Percentiles rank a stretch among this genome's conserved stretches.
phyloP scores from a whole-genome alignment of 2,797 vertebrate species.

The Sebastes matsubarae region DNA sequence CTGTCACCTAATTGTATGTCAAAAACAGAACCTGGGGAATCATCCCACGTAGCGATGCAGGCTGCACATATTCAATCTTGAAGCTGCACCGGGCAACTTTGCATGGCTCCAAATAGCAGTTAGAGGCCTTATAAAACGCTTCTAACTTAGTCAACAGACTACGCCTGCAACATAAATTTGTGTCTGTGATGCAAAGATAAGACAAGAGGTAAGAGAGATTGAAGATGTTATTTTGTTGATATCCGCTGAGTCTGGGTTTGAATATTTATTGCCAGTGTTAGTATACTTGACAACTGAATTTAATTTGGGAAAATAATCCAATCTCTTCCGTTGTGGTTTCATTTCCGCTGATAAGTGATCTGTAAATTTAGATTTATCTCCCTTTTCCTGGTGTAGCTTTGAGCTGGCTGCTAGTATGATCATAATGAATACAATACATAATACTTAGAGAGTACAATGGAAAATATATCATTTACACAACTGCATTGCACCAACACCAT shows the following conservation, averaged over 20 bases:
- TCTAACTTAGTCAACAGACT: constrained; percentile 21
- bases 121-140: not conserved
- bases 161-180: not conserved
- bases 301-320: constrained; percentile 61
- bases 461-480: not conserved
- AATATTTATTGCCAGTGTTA: constrained; percentile 39
- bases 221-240: not conserved
- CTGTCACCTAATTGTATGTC: constrained; percentile 63
- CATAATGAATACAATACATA: constrained; percentile 1
- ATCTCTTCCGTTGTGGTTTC: constrained; percentile 42
- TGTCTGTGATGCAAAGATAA: constrained; percentile 10
- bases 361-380: constrained; percentile 38
- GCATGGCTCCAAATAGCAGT: constrained; percentile 8
- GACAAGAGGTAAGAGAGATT: not conserved
- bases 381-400: constrained; percentile 3
- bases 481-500: not conserved
- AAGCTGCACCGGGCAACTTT: constrained; percentile 10
- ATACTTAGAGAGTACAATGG: not conserved
- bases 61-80: constrained; percentile 8
- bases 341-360: constrained; percentile 63
- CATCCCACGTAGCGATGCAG: not conserved
- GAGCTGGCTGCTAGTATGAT: constrained; percentile 12
- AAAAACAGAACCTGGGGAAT: constrained; percentile 36
- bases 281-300: constrained; percentile 50
- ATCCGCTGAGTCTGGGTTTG: constrained; percentile 7